These are phyloP conservation scores for Paedocypris sp. DNA, from an alignment of 2,113 vertebrate genomes.

Conservation along the genomic window DNA sequence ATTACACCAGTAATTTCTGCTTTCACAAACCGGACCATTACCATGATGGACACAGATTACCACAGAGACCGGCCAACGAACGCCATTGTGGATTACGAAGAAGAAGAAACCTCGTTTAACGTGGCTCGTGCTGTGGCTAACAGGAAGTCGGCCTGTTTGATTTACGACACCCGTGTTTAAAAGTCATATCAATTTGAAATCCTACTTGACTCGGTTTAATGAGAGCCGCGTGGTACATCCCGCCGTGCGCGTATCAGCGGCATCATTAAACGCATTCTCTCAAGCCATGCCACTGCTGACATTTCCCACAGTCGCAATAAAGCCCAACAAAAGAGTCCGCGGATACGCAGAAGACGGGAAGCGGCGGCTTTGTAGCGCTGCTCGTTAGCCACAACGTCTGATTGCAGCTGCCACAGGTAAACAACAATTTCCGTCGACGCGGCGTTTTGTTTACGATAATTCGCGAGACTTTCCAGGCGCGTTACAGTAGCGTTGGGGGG, in stretches of 20 bases:
- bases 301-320: slow-evolving; percentile 15
- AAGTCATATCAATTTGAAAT: slow-evolving; percentile 27
- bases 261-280: slow-evolving; percentile 23
- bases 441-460: background rate
- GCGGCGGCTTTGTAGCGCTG: background rate
- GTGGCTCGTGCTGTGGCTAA: background rate
- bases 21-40: no score
- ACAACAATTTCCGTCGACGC: background rate
- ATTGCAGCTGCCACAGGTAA: background rate
- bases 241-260: background rate
- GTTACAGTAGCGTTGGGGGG: no score
- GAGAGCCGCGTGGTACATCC: background rate
- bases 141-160: slow-evolving; percentile 2
- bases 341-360: background rate
- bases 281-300: slow-evolving; percentile 5
- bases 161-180: slow-evolving; percentile 20
- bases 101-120: slow-evolving; percentile 7
- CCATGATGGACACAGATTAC: no score
- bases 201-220: slow-evolving; percentile 22
- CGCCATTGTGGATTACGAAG: slow-evolving; percentile 14
- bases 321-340: slow-evolving; percentile 13
- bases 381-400: background rate
- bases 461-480: background rate
- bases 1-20: no score
- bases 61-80: no score